Percentiles rank a stretch among this genome's conserved stretches.
Conservation (phyloP, 1,140 invertebrate genomes). For the Leptoteleia sp. region DNA sequence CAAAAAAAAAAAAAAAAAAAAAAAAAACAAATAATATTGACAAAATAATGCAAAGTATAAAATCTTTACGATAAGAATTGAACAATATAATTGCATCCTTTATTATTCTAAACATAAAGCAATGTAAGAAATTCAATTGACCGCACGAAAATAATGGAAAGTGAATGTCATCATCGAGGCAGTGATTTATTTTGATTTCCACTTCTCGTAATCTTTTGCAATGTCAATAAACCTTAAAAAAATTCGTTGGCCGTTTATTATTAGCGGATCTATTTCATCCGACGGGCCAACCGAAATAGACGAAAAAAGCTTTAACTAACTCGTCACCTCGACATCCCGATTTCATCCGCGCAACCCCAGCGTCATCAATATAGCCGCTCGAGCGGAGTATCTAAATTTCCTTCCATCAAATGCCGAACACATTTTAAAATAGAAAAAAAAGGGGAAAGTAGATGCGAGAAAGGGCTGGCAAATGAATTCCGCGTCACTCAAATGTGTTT, state of each 20-base stretch:
- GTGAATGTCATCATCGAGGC: too few relatives aligned
- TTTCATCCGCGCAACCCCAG: conserved; percentile 26
- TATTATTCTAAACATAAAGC: too few relatives aligned
- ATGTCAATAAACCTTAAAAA: conserved; percentile 27
- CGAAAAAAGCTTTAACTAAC: conserved; percentile 39
- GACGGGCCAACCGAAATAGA: conserved; percentile 31
- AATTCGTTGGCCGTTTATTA: conserved; percentile 16
- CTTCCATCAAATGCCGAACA: conserved; percentile 38
- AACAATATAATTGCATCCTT: too few relatives aligned
- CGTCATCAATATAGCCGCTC: conserved; percentile 47
- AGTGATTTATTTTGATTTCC: too few relatives aligned
- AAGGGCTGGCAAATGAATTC: conserved; percentile 30
- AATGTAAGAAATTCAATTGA: too few relatives aligned
- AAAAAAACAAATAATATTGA: too few relatives aligned
- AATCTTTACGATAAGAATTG: too few relatives aligned
- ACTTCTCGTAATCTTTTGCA: conserved; percentile 5
- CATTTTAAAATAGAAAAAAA: conserved; percentile 46
- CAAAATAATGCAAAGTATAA: too few relatives aligned
- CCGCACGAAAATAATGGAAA: too few relatives aligned
- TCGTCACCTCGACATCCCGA: conserved; percentile 50
- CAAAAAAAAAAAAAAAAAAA: too few relatives aligned
- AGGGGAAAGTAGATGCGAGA: too few relatives aligned
- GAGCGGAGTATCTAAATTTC: conserved; percentile 31
- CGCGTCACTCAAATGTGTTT: conserved; percentile 52
- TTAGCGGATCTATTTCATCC: conserved; percentile 30